Evolutionary conservation across 2,888 invertebrate species (phyloP).

Genomic region (Folsomia candida): DNA sequence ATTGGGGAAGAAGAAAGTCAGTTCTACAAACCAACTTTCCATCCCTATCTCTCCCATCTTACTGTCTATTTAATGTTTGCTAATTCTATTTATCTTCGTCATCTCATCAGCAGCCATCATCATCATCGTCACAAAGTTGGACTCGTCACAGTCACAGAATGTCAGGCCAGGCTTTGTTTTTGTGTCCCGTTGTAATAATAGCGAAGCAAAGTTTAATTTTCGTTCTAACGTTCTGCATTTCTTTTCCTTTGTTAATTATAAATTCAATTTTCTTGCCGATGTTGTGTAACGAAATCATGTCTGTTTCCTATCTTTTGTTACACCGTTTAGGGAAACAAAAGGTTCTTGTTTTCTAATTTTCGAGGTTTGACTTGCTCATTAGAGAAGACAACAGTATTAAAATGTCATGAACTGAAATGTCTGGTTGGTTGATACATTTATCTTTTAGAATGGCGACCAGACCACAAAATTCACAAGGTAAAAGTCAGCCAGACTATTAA

Average conservation of each 20-base stretch:
- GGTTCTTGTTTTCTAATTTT: background rate
- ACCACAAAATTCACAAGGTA: background rate
- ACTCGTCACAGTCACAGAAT: background rate
- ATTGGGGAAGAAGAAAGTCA: background rate
- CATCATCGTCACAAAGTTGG: background rate
- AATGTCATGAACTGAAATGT: too few species aligned
- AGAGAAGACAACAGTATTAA: background rate
- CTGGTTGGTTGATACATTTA: background rate
- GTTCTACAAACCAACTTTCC: background rate
- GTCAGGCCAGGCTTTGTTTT: background rate
- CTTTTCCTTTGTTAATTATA: slow-evolving; percentile 5
- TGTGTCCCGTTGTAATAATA: too few species aligned
- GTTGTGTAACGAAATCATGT: background rate
- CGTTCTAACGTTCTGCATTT: background rate
- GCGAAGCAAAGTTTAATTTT: background rate
- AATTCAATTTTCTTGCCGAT: background rate
- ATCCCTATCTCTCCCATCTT: too few species aligned
- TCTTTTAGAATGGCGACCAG: background rate
- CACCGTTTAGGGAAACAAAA: background rate
- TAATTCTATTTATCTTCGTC: slow-evolving; percentile 5
- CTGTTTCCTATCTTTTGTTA: background rate
- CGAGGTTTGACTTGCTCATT: background rate
- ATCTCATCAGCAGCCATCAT: background rate
- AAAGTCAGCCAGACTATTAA: background rate
- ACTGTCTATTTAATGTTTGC: slow-evolving; percentile 1